Base-by-base conservation (phyloP, 2,888 invertebrate species). In the Blastobasis adustella region DNA sequence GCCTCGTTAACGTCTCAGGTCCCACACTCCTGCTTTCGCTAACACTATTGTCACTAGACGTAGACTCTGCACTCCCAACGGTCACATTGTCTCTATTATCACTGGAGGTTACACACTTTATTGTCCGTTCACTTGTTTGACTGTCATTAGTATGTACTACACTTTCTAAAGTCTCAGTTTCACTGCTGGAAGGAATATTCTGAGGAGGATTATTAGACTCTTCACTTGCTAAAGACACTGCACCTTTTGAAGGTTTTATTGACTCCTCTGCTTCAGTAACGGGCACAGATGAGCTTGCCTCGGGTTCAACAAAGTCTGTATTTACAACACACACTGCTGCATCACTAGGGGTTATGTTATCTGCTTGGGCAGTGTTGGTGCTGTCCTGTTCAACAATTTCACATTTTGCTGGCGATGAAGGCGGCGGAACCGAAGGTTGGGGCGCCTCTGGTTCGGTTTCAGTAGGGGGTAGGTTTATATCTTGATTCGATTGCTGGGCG, bases 41-140 rank as follows among this genome's bases (percentile, higher is more conserved):
- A 63, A 79, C 73, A 81, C 77, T 80, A 77, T 68, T 79, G 69
- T 86, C 87, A 85, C 80, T 83, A 58, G 86, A 87, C 41, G 88
- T 86, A 57, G 87, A 84, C 71, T 88, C 85, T 51, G 81, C 87
- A 79, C 78, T 83, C 76, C 83, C 87, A 60, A 85, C 77, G 67
- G 74, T 79, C 60, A 87, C 77, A 77, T 73, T 81, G 76, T 84
- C 82, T 60, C 73, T 68, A 64, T 60, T 79, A 71, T 80, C 87
- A 86, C 87, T 84, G 65, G 86, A 85, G 58, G 81, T 74, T 56
- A 79, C 82, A 79, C 73, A 77, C 66, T 85, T 86, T 54, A 82
- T 70, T 81, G 85, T 87, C 73, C 82, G 74, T 61, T 79, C 76
- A 67, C 70, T 68, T 56, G 65, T 57, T 67, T 74, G 73, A 76